These are phyloP conservation scores for Brachymystax lenok DNA, from an alignment of 2,797 vertebrate genomes.

Conservation along the genomic window DNA sequence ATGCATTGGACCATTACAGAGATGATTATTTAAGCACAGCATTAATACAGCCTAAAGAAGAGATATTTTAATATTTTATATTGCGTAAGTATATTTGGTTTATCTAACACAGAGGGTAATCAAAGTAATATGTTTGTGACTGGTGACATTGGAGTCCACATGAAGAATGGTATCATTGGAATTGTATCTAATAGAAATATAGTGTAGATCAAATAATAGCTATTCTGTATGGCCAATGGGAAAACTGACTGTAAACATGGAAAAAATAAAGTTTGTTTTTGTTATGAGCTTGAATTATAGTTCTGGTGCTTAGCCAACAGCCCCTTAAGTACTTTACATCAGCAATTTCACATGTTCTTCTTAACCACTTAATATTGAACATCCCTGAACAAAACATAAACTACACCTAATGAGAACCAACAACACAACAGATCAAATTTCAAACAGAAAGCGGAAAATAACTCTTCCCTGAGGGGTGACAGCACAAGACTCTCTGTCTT, in stretches of 20 bases:
- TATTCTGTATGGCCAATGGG: constrained; percentile 50
- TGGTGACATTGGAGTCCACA: constrained; percentile 70
- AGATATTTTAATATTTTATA: constrained; percentile 67
- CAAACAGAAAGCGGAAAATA: constrained; percentile 84
- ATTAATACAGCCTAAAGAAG: constrained; percentile 70
- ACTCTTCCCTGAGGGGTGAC: constrained; percentile 97
- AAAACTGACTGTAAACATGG: constrained; percentile 1
- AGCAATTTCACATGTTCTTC: constrained; percentile 49
- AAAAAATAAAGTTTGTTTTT: constrained; percentile 38
- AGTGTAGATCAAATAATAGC: constrained; percentile 46
- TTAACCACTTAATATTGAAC: constrained; percentile 64
- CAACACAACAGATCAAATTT: constrained; percentile 57
- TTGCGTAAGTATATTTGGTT: constrained; percentile 79
- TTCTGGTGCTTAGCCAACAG: constrained; percentile 43
- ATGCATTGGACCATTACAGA: constrained; percentile 67
- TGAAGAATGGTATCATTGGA: constrained; percentile 31
- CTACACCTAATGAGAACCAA: constrained; percentile 55
- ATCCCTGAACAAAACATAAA: constrained; percentile 81
- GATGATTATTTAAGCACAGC: constrained; percentile 72
- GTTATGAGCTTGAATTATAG: constrained; percentile 39
- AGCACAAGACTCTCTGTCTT: constrained; percentile 86
- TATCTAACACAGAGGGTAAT: constrained; percentile 72
- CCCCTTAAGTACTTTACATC: constrained; percentile 39
- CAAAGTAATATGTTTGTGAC: constrained; percentile 58
- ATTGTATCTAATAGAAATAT: constrained; percentile 52